Percentiles rank a stretch among this genome's conserved stretches.
Evolutionary conservation across 2,797 vertebrate species (phyloP).

Genomic region (Salarias fasciatus): DNA sequence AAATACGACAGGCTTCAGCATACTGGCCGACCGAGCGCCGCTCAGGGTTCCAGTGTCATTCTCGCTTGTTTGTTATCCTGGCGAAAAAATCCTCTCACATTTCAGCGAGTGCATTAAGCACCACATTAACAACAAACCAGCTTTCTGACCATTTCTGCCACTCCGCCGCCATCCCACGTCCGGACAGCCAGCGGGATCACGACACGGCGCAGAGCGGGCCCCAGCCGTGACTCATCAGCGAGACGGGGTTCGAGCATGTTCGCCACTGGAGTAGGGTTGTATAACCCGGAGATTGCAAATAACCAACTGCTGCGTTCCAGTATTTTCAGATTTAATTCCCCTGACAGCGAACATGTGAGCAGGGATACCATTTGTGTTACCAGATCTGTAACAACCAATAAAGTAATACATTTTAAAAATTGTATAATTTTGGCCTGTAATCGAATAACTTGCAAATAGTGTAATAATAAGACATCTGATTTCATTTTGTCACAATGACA

Average conservation of each 20-base stretch:
- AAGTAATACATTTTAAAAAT: no score
- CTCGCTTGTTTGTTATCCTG: no score
- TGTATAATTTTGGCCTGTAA: no score
- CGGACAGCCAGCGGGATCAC: constrained; percentile 23
- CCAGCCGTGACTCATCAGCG: constrained; percentile 63
- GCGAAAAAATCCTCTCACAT: no score
- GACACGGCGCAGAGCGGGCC: constrained; percentile 25
- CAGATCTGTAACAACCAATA: no score
- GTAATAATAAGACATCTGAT: no score
- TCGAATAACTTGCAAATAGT: no score
- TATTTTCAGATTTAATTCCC: constrained; percentile 6
- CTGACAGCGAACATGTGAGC: background rate
- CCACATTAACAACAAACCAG: constrained; percentile 18
- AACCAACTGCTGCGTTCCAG: constrained; percentile 4
- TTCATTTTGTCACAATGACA: no score
- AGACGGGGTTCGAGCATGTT: constrained; percentile 31
- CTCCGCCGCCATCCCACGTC: constrained; percentile 32
- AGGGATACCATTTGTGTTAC: background rate
- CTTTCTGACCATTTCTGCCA: constrained; percentile 14
- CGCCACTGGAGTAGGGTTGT: constrained; percentile 34
- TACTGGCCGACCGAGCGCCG: no score
- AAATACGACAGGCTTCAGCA: no score
- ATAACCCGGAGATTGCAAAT: constrained; percentile 36
- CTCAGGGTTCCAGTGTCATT: no score
- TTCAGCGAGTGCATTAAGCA: no score